phyloP scores from a whole-genome alignment of 2,888 invertebrate genomes.

The Epinotia ramella region DNA sequence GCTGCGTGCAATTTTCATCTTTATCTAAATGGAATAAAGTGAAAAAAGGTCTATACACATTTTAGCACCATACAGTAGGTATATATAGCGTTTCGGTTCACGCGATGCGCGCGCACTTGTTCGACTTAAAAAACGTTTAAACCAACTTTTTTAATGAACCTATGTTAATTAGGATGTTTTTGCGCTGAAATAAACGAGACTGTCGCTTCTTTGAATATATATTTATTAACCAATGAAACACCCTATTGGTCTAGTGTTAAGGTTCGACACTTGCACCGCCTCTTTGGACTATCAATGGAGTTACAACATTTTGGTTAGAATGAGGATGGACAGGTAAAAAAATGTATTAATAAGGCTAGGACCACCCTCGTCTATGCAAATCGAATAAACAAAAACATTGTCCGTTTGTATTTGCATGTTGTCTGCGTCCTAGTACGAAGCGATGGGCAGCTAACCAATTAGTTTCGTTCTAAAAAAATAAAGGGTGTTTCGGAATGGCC shows the following conservation, averaged over 20 bases:
- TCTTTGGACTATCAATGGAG: neutral
- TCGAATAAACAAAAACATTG: slow-evolving; percentile 24
- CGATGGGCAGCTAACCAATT: neutral
- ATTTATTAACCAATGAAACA: neutral
- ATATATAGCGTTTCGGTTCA: slow-evolving; percentile 47
- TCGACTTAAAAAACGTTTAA: slow-evolving; percentile 44
- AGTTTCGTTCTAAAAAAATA: neutral
- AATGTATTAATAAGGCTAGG: slow-evolving; percentile 35
- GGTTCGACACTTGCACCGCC: neutral
- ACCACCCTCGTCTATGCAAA: slow-evolving; percentile 46
- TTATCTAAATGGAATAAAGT: neutral
- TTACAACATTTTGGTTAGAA: slow-evolving; percentile 1
- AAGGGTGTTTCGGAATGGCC: neutral
- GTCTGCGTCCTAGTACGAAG: slow-evolving; percentile 2
- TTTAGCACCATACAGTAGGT: slow-evolving; percentile 13
- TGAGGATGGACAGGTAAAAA: slow-evolving; percentile 42
- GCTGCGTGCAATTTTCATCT: neutral
- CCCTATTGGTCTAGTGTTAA: neutral
- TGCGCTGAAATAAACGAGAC: slow-evolving; percentile 29
- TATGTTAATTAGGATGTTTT: slow-evolving; percentile 48
- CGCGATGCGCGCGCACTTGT: slow-evolving; percentile 31
- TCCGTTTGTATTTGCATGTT: slow-evolving; percentile 13
- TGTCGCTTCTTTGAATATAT: neutral
- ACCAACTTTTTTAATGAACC: slow-evolving; percentile 50
- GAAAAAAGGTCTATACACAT: neutral